Conservation (phyloP, 2,888 invertebrate species). For the Hartigia nigra region DNA sequence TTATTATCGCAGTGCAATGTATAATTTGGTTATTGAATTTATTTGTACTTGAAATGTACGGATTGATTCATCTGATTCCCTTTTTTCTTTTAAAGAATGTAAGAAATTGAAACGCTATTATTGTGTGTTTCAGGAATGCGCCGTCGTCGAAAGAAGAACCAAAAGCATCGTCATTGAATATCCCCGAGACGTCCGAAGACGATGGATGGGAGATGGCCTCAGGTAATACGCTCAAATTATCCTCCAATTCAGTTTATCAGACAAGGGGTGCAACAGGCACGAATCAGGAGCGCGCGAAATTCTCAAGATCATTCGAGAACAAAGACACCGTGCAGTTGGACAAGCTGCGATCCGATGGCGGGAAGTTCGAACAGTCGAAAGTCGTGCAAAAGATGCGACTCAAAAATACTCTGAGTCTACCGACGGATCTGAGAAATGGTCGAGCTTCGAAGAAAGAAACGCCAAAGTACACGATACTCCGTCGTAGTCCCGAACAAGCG, state of each 20-base stretch:
- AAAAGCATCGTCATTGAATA: conserved; percentile 27
- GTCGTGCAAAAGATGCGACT: conserved; percentile 23
- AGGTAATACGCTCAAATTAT: conserved; percentile 46
- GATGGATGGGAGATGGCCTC: conserved; percentile 54
- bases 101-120: too few relatives aligned
- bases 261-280: too few relatives aligned
- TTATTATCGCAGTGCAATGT: too few relatives aligned
- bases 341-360: background rate
- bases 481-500: conserved; percentile 6
- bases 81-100: too few relatives aligned
- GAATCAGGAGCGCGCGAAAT: too few relatives aligned
- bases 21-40: too few relatives aligned
- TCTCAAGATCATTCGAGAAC: too few relatives aligned
- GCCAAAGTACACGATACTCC: conserved; percentile 31
- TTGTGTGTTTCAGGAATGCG: conserved; percentile 27
- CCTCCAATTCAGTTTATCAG: background rate
- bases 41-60: too few relatives aligned
- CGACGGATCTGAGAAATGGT: conserved; percentile 19
- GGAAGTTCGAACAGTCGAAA: conserved; percentile 15
- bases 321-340: too few relatives aligned
- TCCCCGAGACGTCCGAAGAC: conserved; percentile 30
- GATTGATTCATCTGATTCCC: too few relatives aligned
- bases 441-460: conserved; percentile 14
- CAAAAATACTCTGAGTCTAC: conserved; percentile 22
- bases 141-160: conserved; percentile 6